Evolutionary conservation across 1,140 invertebrate species (phyloP).

Genomic region (Homarus americanus): DNA sequence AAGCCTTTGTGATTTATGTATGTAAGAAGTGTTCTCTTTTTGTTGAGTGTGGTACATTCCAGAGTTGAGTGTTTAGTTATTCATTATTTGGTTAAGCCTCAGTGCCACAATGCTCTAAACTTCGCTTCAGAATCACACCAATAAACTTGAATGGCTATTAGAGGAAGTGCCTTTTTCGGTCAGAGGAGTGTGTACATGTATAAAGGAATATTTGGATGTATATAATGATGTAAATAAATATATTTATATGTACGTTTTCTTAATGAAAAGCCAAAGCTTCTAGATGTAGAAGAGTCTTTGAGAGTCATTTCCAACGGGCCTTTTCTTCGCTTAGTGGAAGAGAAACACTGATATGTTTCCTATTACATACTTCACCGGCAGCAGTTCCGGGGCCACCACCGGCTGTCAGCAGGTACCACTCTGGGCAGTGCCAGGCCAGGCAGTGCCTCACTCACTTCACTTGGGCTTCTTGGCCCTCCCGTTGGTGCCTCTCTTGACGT

Average conservation of each 20-base stretch:
- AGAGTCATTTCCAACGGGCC: constrained; percentile 67
- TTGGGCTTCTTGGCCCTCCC: constrained; percentile 25
- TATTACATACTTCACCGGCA: constrained; percentile 55
- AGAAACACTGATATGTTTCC: constrained; percentile 64
- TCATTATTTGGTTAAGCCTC: constrained; percentile 46
- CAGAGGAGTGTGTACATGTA: constrained; percentile 68
- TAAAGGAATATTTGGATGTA: constrained; percentile 70
- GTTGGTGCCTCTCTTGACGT: constrained; percentile 32
- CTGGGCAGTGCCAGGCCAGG: constrained; percentile 17
- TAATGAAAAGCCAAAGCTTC: constrained; percentile 73
- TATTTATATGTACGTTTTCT: constrained; percentile 73
- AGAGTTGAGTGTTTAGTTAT: constrained; percentile 45
- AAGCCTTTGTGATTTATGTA: constrained; percentile 46
- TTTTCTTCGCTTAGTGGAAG: constrained; percentile 71
- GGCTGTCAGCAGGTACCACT: constrained; percentile 38
- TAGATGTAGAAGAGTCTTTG: constrained; percentile 69
- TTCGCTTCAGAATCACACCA: constrained; percentile 71
- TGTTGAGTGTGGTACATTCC: constrained; percentile 60
- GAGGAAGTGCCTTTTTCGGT: constrained; percentile 71
- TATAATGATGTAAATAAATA: constrained; percentile 71
- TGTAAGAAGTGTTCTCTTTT: constrained; percentile 43
- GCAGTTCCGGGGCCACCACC: constrained; percentile 48
- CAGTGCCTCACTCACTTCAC: constrained; percentile 22
- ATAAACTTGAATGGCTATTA: constrained; percentile 70
- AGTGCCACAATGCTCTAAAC: constrained; percentile 66